These are phyloP conservation scores for Drosophila mauritiana DNA, from an alignment of 1,140 invertebrate genomes.

Conservation along the genomic window DNA sequence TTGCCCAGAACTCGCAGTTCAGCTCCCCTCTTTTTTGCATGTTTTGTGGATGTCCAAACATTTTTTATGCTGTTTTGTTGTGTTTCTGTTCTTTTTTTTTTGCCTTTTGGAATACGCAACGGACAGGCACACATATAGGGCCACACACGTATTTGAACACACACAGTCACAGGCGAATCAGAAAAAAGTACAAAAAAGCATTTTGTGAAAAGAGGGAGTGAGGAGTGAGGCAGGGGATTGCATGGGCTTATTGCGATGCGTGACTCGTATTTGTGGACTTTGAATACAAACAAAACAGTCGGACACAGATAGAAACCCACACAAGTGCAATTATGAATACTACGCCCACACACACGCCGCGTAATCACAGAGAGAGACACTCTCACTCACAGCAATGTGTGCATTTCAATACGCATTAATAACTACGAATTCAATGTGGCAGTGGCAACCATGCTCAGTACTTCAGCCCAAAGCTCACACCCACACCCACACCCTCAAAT, in stretches of 20 bases:
- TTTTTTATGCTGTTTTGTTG: constrained; percentile 75
- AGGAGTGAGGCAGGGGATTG: constrained; percentile 22
- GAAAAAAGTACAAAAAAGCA: constrained; percentile 54
- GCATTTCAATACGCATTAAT: constrained; percentile 80
- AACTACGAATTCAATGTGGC: constrained; percentile 80
- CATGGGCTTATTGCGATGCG: constrained; percentile 77
- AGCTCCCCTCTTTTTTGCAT: constrained; percentile 46
- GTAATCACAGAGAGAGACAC: constrained; percentile 29
- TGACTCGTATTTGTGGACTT: constrained; percentile 79
- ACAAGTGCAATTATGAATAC: constrained; percentile 42
- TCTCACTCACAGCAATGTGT: constrained; percentile 51
- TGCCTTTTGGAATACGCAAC: constrained; percentile 27
- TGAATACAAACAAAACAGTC: constrained; percentile 79
- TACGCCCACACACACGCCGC: constrained; percentile 14
- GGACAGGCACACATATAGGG: constrained; percentile 42
- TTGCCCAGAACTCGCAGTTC: constrained; percentile 36
- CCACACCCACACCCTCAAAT: constrained; percentile 5
- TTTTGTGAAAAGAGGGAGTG: constrained; percentile 20
- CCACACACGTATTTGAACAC: constrained; percentile 9
- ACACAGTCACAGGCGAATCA: constrained; percentile 17
- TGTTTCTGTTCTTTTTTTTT: constrained; percentile 44
- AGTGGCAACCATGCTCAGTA: constrained; percentile 57
- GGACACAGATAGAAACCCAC: constrained; percentile 37
- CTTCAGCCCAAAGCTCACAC: constrained; percentile 13
- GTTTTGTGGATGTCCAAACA: constrained; percentile 62